Conservation (phyloP, 1,140 invertebrate genomes). For the Euwallacea fornicatus region DNA sequence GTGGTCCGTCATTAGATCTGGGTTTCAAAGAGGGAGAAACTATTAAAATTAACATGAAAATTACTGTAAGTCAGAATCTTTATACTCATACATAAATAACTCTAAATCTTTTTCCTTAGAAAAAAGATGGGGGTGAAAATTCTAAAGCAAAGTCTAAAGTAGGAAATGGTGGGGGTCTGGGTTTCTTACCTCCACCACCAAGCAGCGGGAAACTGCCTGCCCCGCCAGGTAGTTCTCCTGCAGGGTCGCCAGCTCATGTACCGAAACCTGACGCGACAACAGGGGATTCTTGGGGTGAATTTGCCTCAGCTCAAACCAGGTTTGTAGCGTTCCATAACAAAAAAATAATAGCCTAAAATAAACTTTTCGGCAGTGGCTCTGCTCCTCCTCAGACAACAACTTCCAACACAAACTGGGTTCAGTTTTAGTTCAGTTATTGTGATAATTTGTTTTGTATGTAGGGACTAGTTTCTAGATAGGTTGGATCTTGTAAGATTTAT, state of each 20-base stretch:
- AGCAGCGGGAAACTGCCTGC: conserved; percentile 67
- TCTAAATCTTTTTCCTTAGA: conserved; percentile 58
- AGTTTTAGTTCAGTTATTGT: conserved; percentile 33
- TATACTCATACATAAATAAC: conserved; percentile 3
- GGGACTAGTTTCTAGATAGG: conserved; percentile 1
- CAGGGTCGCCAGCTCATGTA: conserved; percentile 57
- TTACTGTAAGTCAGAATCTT: conserved; percentile 72
- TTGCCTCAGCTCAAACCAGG: conserved; percentile 66
- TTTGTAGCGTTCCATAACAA: conserved; percentile 42
- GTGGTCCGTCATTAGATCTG: conserved; percentile 87
- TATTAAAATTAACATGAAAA: conserved; percentile 98
- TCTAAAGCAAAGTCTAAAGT: conserved; percentile 51
- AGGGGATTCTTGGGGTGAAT: conserved; percentile 72
- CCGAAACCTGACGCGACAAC: conserved; percentile 57
- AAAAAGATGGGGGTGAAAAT: conserved; percentile 81
- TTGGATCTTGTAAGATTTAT: conserved; percentile 6
- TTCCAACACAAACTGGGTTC: conserved; percentile 34
- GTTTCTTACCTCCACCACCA: conserved; percentile 81
- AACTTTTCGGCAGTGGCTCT: conserved; percentile 10
- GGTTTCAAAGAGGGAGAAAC: conserved; percentile 98
- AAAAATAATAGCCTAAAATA: not conserved
- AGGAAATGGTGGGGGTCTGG: conserved; percentile 54
- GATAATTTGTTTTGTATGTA: conserved; percentile 30
- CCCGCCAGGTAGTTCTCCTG: conserved; percentile 66
- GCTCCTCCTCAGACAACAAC: conserved; percentile 3